Conservation (phyloP, 2,113 vertebrate genomes). For the Pseudois nayaur region DNA sequence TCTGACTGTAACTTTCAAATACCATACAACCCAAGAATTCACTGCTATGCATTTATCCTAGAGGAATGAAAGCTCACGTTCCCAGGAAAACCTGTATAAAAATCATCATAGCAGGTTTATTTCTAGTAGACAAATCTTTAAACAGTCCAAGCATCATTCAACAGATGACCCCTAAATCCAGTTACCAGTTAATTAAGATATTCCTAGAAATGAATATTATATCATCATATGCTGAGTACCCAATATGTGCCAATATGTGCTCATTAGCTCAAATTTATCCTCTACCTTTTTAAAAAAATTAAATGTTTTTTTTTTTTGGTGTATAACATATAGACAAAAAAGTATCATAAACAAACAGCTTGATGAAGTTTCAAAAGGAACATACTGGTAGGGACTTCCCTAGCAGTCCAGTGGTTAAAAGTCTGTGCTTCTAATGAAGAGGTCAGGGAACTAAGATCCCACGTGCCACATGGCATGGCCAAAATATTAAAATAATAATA, state of each 20-base stretch:
- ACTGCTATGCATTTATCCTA: neutral
- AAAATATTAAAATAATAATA: neutral
- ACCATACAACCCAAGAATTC: neutral
- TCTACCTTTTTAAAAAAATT: neutral
- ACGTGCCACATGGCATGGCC: fast-evolving
- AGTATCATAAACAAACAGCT: neutral
- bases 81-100: neutral
- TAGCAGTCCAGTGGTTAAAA: neutral
- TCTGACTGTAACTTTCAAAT: neutral
- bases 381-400: neutral
- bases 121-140: neutral
- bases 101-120: neutral
- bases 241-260: neutral
- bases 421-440: neutral
- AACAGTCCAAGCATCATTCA: neutral
- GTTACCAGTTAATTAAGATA: neutral
- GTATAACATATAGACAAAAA: neutral
- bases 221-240: neutral
- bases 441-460: neutral
- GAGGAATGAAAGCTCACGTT: neutral
- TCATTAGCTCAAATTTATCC: neutral
- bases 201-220: neutral
- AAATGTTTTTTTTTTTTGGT: neutral
- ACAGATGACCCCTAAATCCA: neutral
- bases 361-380: neutral